Base-by-base conservation (phyloP, 2,888 invertebrate genomes). In the Dolichopus griseipennis region DNA sequence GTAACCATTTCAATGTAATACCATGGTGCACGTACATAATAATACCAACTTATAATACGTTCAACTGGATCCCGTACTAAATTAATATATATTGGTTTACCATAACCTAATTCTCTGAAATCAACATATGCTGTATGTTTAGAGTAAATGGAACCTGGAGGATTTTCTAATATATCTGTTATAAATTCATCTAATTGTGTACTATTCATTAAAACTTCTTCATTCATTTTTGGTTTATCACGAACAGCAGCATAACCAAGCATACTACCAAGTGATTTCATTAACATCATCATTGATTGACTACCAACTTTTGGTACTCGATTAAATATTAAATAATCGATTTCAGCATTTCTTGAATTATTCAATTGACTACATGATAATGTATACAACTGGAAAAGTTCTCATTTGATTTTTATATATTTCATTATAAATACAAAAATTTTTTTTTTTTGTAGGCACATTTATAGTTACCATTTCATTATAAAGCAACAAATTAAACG, bases 71-170 rank as follows among this genome's bases (percentile, higher is more conserved):
- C 93, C 20, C 94, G 86, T 3, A 94, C 92, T 73, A 94, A 83
- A 82, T 94, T 94, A 72, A 94, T 88, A 81, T 94, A 94, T 75
- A 94, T 92, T 7, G 93, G 93, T 76, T 89, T 87, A 1, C 91
- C 90, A 73, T 88, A 84, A 66, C 89, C 87, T 77, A 85, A 90
- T 75, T 87, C 87, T 65, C 91, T 88, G 75, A 93, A 92, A 79
- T 94, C 91, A 20, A 92, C 90, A 80, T 91, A 92, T 81, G 92
- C 92, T 67, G 93, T 91, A 76, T 94, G 93, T 77, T 93, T 92
- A 73, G 92, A 88, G 80, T 92, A 93, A 61, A 91, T 12, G 2
- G 63, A 63, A 27, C 27, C 63, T 1, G 15, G 0, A 27, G 10
- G 5, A 33, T 63, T 89, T 10, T 52, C 52, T 52, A 52, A 52